These are phyloP conservation scores for Alsophila aescularia DNA, from an alignment of 2,888 invertebrate genomes.

Conservation along the genomic window DNA sequence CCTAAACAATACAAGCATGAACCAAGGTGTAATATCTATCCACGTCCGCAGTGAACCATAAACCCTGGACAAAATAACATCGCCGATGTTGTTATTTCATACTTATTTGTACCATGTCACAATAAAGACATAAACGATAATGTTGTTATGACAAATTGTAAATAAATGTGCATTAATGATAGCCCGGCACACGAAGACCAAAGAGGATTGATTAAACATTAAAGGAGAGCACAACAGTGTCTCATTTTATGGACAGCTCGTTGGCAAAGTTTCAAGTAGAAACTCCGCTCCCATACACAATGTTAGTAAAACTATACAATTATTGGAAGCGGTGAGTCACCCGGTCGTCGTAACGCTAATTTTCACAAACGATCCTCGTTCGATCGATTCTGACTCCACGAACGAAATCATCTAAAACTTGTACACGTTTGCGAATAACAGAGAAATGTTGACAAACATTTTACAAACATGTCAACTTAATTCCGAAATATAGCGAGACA, in stretches of 20 bases:
- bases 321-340: slow-evolving; percentile 22
- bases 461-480: too few species aligned
- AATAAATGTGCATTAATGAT: slow-evolving; percentile 7
- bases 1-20: neutral
- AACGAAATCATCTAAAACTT: too few species aligned
- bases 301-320: slow-evolving; percentile 15
- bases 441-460: too few species aligned
- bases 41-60: slow-evolving; percentile 9
- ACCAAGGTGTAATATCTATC: neutral
- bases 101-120: slow-evolving; percentile 8
- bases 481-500: too few species aligned
- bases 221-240: slow-evolving; percentile 26
- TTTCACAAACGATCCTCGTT: slow-evolving; percentile 7
- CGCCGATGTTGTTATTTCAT: neutral
- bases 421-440: too few species aligned
- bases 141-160: slow-evolving; percentile 19
- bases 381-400: too few species aligned
- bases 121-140: slow-evolving; percentile 31
- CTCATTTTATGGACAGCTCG: slow-evolving; percentile 36
- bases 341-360: slow-evolving; percentile 13
- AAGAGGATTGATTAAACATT: slow-evolving; percentile 33
- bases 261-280: slow-evolving; percentile 42
- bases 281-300: slow-evolving; percentile 16
- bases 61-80: slow-evolving; percentile 14
- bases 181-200: slow-evolving; percentile 17